These are phyloP conservation scores for Todiramphus saurophagus DNA, from an alignment of 2,113 vertebrate genomes.

Conservation along the genomic window DNA sequence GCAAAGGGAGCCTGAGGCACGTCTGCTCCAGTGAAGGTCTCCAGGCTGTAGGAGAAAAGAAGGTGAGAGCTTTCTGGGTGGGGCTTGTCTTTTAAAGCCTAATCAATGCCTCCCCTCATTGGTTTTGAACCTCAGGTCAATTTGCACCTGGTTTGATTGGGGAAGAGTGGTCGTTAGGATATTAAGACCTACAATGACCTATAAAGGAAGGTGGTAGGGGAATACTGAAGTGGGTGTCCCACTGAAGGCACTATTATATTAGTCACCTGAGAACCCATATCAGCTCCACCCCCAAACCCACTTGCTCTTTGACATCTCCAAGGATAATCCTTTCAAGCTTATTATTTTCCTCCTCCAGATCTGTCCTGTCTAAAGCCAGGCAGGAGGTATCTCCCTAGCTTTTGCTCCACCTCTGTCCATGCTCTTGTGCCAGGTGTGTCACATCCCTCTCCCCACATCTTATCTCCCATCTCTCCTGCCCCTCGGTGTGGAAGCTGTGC, in stretches of 20 bases:
- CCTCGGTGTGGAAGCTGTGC: fast-evolving
- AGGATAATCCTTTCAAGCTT: not conserved
- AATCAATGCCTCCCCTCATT: not conserved
- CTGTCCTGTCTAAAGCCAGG: not conserved
- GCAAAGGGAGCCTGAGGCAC: not conserved
- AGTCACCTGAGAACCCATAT: not conserved
- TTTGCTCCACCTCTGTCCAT: not conserved
- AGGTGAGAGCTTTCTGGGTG: not conserved
- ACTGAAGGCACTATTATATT: not conserved
- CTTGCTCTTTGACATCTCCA: not conserved
- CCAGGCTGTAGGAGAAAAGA: not conserved
- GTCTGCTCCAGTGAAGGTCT: not conserved
- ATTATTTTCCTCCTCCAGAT: not conserved
- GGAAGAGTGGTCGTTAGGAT: not conserved
- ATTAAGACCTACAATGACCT: not conserved
- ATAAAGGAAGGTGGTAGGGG: not conserved
- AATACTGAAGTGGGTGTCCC: not conserved
- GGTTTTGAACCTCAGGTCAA: not conserved
- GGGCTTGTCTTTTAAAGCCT: no score
- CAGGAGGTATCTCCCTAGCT: not conserved
- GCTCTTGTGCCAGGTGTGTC: not conserved
- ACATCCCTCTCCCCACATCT: not conserved
- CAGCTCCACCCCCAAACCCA: not conserved
- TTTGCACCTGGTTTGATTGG: not conserved
- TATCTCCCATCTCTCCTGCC: not conserved